Evolutionary conservation across 2,888 invertebrate species (phyloP), one percentile per base, ranked within the genome.

Genomic region (Alsophila aescularia): DNA sequence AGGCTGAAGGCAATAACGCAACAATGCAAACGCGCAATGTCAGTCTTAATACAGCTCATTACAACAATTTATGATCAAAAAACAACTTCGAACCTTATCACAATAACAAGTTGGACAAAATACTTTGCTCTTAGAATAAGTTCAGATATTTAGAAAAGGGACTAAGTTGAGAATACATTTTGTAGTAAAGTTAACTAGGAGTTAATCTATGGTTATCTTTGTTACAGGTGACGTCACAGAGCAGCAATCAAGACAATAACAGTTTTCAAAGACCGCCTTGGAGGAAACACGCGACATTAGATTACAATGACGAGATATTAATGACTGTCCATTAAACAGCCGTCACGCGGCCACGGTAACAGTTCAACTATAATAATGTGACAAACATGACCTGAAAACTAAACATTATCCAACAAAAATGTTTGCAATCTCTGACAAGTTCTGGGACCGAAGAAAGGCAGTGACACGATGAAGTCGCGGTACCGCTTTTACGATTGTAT

Each of bases 401-500:
- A 61, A 63, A 58, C 58, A 64, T 32, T 45, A 13, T 8, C 5
- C 5, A 52, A 52, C 62, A 60, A 81, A 79, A 75, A 90, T 90
- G 90, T 85, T 85, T 69, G 80, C 84, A 29, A 83, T 82, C 73
- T 81, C 80, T 63, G 83, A 87, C 54, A 79, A 86, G 32, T 85
- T 87, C 73, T 89, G 87, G 85, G 88, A 90, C 72, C 77, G 90
- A 63, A 82, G 89, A 76, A 89, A 88, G 88, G 44, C 21, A 9
- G 63, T 70, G 64, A 57, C 80, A 71, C 87, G 87, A 89, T 90
- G 90, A 89, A 87, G 77, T 61, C 75, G 53, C 72, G 69, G 54
- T 59, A 74, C 60, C 73, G 71, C 54, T 76, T 77, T 57, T 66
- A 73, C 77, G 77, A 79, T 68, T 81, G 82, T 73, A 83, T 85